Evolutionary conservation across 2,888 invertebrate species (phyloP).

Genomic region (Lithophane semibrunnea): DNA sequence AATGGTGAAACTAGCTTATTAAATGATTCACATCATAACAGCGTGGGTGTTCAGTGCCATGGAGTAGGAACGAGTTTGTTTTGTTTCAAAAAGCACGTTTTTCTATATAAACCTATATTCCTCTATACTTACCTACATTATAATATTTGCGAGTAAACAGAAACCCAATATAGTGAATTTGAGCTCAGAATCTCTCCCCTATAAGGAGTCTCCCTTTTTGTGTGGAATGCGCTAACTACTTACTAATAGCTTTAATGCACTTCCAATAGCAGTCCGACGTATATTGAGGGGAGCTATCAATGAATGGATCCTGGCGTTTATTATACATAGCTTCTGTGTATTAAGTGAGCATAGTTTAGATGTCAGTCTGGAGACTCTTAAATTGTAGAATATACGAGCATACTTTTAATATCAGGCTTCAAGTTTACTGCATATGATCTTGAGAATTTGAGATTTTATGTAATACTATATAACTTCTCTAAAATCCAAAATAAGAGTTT

Average conservation of each 20-base stretch:
- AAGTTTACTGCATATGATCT: neutral
- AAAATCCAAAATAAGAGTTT: neutral
- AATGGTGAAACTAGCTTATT: slow-evolving; percentile 73
- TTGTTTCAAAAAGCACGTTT: slow-evolving; percentile 43
- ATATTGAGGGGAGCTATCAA: slow-evolving; percentile 73
- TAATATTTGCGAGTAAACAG: slow-evolving; percentile 41
- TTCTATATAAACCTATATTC: slow-evolving; percentile 18
- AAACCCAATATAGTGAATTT: slow-evolving; percentile 54
- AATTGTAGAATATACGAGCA: neutral
- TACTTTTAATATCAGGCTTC: neutral
- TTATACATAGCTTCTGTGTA: slow-evolving; percentile 39
- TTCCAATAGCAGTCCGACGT: slow-evolving; percentile 78
- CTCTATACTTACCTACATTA: slow-evolving; percentile 3
- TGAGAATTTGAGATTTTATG: neutral
- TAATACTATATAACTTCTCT: neutral
- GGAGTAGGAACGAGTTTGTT: slow-evolving; percentile 55
- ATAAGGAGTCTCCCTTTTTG: slow-evolving; percentile 59
- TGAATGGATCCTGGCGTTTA: slow-evolving; percentile 40
- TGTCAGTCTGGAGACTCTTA: neutral
- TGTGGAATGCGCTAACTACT: slow-evolving; percentile 78
- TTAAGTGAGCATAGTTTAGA: slow-evolving; percentile 17
- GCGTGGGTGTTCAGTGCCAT: slow-evolving; percentile 76
- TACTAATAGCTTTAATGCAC: slow-evolving; percentile 87
- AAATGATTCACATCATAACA: slow-evolving; percentile 70
- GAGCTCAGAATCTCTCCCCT: slow-evolving; percentile 40